Percentiles rank a stretch among this genome's conserved stretches.
phyloP scores from a whole-genome alignment of 2,888 invertebrate genomes.

The Noctua fimbriata region DNA sequence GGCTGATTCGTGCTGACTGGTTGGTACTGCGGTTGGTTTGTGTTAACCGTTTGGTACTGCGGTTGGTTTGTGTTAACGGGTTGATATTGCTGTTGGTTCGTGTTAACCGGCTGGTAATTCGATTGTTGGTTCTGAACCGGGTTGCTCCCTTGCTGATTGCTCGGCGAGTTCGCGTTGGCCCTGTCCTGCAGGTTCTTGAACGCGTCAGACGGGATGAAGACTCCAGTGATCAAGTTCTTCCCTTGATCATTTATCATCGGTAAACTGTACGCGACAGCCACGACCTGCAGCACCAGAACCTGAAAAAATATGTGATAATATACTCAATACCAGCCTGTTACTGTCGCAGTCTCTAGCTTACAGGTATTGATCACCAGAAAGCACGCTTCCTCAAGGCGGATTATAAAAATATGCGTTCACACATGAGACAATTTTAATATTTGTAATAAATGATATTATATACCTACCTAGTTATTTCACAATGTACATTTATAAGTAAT shows the following conservation, averaged over 20 bases:
- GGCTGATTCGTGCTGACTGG: conserved; percentile 22
- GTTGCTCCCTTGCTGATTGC: conserved; percentile 34
- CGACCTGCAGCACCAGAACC: conserved; percentile 24
- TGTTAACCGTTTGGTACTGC: conserved; percentile 10
- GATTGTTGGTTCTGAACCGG: conserved; percentile 33
- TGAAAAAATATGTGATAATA: conserved; percentile 19
- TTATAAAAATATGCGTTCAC: background rate
- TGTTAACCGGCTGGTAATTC: conserved; percentile 27
- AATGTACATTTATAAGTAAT: background rate
- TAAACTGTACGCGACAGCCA: conserved; percentile 28
- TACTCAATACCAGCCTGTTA: background rate
- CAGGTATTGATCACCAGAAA: background rate
- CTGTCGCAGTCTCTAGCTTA: background rate
- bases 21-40: conserved; percentile 43
- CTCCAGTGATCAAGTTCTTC: conserved; percentile 68
- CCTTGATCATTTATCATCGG: conserved; percentile 39
- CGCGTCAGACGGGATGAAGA: conserved; percentile 76
- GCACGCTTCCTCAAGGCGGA: background rate
- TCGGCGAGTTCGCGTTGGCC: conserved; percentile 55
- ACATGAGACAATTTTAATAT: background rate
- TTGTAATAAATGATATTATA: no score
- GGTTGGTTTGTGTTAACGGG: conserved; percentile 1
- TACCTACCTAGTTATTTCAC: background rate
- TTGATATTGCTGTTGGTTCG: conserved; percentile 45
- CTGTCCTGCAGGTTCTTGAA: conserved; percentile 71